A percentile compares a stretch with the other conserved stretches of the same genome.
Evolutionary conservation across 2,888 invertebrate genomes (phyloP).

Genomic region (Ptilodon capucinus): DNA sequence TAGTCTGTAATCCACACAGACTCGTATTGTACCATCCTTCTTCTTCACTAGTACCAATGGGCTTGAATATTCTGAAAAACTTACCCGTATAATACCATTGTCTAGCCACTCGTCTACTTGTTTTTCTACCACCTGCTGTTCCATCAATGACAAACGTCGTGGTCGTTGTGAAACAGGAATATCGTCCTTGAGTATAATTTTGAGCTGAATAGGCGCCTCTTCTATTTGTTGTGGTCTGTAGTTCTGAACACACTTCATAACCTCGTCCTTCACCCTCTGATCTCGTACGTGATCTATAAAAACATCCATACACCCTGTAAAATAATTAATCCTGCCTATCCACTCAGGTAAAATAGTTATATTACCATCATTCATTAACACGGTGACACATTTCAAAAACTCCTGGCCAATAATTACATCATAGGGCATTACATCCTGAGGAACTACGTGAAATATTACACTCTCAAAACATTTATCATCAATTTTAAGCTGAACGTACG

Average conservation of each 20-base stretch:
- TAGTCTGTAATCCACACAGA: constrained; percentile 50
- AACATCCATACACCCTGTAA: too few species aligned
- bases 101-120: not conserved
- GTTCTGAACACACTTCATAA: not conserved
- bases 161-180: not conserved
- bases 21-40: constrained; percentile 17
- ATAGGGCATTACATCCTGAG: not conserved
- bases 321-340: not conserved
- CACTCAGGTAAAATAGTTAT: not conserved
- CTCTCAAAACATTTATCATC: not conserved
- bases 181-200: not conserved
- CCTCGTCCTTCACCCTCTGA: not conserved
- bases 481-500: not conserved
- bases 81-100: not conserved
- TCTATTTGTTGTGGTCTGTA: not conserved
- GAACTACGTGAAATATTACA: not conserved
- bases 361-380: not conserved
- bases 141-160: not conserved
- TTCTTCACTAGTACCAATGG: constrained; percentile 23
- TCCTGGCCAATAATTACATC: not conserved
- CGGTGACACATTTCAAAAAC: not conserved
- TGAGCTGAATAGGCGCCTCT: not conserved
- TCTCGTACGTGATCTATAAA: not conserved
- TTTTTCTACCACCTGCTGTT: not conserved
- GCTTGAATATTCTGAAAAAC: constrained; percentile 23